A percentile compares a stretch with the other conserved stretches of the same genome.
These are phyloP conservation scores for Chrysolina americana DNA, from an alignment of 2,888 invertebrate genomes.

Conservation along the genomic window DNA sequence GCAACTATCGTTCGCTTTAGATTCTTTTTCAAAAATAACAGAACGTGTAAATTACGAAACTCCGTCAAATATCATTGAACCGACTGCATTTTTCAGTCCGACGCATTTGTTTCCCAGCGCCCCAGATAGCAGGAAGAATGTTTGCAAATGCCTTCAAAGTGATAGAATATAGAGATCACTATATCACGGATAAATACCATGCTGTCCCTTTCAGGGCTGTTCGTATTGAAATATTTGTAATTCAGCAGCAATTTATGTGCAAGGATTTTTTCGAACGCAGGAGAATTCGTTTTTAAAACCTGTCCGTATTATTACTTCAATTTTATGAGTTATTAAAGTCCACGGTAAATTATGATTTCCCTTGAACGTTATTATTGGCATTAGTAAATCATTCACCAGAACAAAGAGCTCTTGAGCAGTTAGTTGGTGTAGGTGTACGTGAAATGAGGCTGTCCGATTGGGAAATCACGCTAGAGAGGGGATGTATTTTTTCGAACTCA, in stretches of 20 bases:
- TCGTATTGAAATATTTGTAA: conserved; percentile 48
- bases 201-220: conserved; percentile 45
- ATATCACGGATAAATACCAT: conserved; percentile 42
- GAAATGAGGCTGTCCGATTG: conserved; percentile 25
- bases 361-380: background rate
- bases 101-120: background rate
- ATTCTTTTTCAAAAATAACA: too few relatives aligned
- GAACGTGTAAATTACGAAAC: too few relatives aligned
- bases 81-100: background rate
- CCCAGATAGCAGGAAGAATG: conserved; percentile 32
- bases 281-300: conserved; percentile 8
- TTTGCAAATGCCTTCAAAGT: conserved; percentile 36
- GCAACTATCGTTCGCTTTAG: too few relatives aligned
- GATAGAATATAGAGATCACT: conserved; percentile 44
- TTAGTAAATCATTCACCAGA: background rate
- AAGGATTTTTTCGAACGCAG: conserved; percentile 37
- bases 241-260: conserved; percentile 35
- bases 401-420: background rate
- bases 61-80: background rate
- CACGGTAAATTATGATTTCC: conserved; percentile 5
- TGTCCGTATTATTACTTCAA: background rate
- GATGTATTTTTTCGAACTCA: too few relatives aligned
- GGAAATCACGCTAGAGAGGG: background rate
- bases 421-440: background rate
- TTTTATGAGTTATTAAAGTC: conserved; percentile 14